Evolutionary conservation across 2,888 invertebrate genomes (phyloP).

Genomic region (Caenorhabditis afra): DNA sequence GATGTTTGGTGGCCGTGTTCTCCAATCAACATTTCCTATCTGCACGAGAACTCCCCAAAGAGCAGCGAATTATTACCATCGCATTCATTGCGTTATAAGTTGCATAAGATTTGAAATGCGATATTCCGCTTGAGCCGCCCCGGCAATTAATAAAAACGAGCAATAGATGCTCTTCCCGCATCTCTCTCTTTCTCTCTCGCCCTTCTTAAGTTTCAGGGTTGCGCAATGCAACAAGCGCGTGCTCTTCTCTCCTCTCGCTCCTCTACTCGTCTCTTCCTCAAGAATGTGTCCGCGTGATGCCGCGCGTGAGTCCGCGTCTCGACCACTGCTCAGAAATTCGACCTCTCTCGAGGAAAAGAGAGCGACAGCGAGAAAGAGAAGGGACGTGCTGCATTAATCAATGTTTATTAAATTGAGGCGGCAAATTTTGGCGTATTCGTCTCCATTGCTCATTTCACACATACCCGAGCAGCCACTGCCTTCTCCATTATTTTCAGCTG

Average conservation of each 20-base stretch:
- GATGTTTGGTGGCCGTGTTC: too few species aligned
- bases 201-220: constrained; percentile 26
- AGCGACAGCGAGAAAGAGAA: constrained; percentile 5
- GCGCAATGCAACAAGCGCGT: constrained; percentile 37
- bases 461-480: not conserved
- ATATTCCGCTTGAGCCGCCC: constrained; percentile 56
- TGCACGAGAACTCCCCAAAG: constrained; percentile 27
- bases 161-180: constrained; percentile 11
- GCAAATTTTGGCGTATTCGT: constrained; percentile 31
- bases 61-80: constrained; percentile 37
- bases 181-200: constrained; percentile 12
- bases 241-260: not conserved
- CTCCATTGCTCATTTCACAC: not conserved
- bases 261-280: not conserved
- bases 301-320: constrained; percentile 22
- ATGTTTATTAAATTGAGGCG: constrained; percentile 57
- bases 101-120: constrained; percentile 54
- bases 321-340: constrained; percentile 42
- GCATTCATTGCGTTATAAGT: constrained; percentile 54
- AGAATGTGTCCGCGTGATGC: constrained; percentile 41
- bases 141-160: constrained; percentile 52
- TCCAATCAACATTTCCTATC: constrained; percentile 28
- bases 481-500: constrained; percentile 34
- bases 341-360: constrained; percentile 13
- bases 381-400: constrained; percentile 48